These are phyloP conservation scores for Columba livia DNA, from an alignment of 2,113 vertebrate species.

Conservation along the genomic window DNA sequence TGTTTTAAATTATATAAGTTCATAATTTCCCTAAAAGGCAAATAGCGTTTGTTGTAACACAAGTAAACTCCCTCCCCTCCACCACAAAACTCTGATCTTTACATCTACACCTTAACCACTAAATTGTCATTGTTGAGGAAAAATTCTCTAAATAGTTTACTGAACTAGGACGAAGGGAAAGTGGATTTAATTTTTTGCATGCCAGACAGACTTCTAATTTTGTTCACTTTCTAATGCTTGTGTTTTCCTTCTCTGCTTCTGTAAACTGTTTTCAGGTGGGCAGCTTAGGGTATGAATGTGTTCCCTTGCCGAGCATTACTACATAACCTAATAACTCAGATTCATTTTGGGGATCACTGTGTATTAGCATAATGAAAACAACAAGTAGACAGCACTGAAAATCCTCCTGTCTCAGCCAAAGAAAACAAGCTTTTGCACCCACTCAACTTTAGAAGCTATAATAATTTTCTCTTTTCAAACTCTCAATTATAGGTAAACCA, in stretches of 20 bases:
- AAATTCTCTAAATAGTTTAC: not conserved
- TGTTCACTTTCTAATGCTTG: fast-evolving
- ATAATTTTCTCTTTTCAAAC: not conserved
- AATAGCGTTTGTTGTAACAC: not conserved
- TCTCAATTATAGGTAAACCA: not conserved
- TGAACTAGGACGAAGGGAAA: not conserved
- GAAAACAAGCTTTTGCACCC: not conserved
- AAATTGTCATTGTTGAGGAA: not conserved
- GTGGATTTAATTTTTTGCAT: not conserved
- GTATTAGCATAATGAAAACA: not conserved
- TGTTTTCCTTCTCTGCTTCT: not conserved
- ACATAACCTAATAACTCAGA: not conserved
- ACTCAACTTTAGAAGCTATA: not conserved
- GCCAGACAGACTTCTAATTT: not conserved
- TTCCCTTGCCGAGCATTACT: not conserved
- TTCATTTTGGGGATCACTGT: fast-evolving
- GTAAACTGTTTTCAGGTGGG: not conserved
- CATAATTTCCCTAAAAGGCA: not conserved
- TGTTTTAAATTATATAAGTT: not conserved
- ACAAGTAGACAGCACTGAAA: not conserved
- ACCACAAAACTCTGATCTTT: not conserved
- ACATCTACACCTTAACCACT: not conserved
- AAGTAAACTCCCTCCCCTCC: not conserved
- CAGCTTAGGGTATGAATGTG: not conserved
- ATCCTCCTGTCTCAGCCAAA: not conserved